Evolutionary conservation across 2,888 invertebrate species (phyloP), one percentile per base, ranked within the genome.

Genomic region (Cryptocheilus praepositus): DNA sequence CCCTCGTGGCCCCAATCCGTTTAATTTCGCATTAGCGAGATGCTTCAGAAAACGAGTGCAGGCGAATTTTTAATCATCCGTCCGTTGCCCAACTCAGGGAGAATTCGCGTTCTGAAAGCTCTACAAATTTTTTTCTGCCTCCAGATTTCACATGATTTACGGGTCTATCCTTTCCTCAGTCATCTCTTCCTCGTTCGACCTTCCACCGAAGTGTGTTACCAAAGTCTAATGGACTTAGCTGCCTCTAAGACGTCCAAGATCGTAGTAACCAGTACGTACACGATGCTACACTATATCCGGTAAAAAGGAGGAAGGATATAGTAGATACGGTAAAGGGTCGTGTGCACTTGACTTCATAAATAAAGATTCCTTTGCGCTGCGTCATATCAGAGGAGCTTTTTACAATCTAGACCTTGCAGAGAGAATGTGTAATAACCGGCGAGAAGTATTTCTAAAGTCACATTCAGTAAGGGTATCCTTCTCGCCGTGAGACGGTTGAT

Each of bases 311-410:
- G 13, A 55, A 21, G 19, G 56, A 36, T 56, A 49, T 19, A 16
- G 56, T 61, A 36, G 21, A 46, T 55, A 57, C 71, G 58, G 76
- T 72, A 74, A 74, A 79, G 74, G 70, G 73, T 69, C 72, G 70
- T 73, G 74, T 73, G 71, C 74, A 73, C 71, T 76, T 65, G 74
- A 73, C 77, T 81, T 83, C 82, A 83, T 83, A 83, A 83, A 83
- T 83, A 83, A 83, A 83, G 81, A 83, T 83, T 79, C 77, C 75
- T 71, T 63, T 61, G 71, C 69, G 69, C 69, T 67, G 64, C 66
- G 56, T 71, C 67, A 69, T 77, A 75, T 75, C 77, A 67, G 76
- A 77, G 74, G 63, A 61, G 76, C 74, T 79, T 82, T 81, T 83
- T 83, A 76, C 78, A 80, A 83, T 80, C 77, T 78, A 74, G 70